phyloP scores from a whole-genome alignment of 2,797 vertebrate species.

The Pseudotriccus pelzelni region DNA sequence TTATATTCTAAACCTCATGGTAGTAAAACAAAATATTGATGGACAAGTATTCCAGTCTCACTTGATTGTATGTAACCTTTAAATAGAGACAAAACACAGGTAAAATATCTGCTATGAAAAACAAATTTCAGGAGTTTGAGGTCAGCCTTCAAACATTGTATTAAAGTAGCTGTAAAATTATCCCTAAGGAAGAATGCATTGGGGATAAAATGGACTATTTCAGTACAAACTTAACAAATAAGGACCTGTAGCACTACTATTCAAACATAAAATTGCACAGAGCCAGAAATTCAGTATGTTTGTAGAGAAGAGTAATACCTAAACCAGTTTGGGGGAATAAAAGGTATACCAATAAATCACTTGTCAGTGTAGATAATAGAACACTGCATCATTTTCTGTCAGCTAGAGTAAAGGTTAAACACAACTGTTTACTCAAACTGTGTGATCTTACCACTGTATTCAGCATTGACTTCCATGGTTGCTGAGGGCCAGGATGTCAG shows the following conservation, averaged over 20 bases:
- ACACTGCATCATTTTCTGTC: slow-evolving; percentile 71
- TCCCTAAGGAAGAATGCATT: background rate
- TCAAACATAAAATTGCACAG: background rate
- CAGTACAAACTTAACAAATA: background rate
- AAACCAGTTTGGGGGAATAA: slow-evolving; percentile 59
- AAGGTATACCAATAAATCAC: slow-evolving; percentile 71
- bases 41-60: background rate
- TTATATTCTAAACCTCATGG: background rate
- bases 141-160: background rate
- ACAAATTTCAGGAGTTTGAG: background rate
- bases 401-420: slow-evolving; percentile 52
- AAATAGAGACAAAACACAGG: background rate
- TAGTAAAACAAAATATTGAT: background rate
- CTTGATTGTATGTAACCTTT: background rate
- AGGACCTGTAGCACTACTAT: background rate
- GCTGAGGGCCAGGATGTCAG: background rate
- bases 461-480: background rate
- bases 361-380: slow-evolving; percentile 68
- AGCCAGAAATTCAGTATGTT: slow-evolving; percentile 56
- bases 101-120: background rate
- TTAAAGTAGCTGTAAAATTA: background rate
- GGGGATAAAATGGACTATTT: background rate
- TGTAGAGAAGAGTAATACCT: slow-evolving; percentile 34
- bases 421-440: slow-evolving; percentile 32
- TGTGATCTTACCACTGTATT: background rate